Evolutionary conservation across 2,113 vertebrate genomes (phyloP).

Genomic region (Scalopus aquaticus): DNA sequence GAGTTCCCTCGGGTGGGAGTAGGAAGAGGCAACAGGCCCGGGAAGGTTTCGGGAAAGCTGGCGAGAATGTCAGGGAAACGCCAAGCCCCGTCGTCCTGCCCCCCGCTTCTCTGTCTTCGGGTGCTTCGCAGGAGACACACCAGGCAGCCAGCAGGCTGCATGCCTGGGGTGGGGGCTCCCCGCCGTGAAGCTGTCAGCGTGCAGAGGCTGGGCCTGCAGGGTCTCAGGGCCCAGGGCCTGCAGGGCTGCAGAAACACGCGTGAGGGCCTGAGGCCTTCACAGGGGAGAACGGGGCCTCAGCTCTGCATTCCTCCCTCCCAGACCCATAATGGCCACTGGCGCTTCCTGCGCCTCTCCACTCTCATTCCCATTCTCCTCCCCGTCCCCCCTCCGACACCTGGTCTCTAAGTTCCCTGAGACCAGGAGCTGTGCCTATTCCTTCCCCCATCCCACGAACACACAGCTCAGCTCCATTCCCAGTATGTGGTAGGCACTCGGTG

Average conservation of each 20-base stretch:
- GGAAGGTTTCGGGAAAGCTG: neutral
- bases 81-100: neutral
- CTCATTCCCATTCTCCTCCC: neutral
- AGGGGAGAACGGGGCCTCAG: neutral
- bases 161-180: neutral
- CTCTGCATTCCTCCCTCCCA: neutral
- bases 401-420: neutral
- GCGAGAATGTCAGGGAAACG: neutral
- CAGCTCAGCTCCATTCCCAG: neutral
- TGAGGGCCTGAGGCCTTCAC: accelerated
- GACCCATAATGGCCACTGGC: too few relatives aligned
- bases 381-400: neutral
- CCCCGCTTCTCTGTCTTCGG: neutral
- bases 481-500: neutral
- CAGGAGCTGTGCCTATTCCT: neutral
- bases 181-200: neutral
- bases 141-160: accelerated
- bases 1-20: neutral
- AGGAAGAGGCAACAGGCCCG: neutral
- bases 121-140: neutral
- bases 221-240: neutral
- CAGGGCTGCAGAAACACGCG: neutral
- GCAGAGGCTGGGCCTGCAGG: neutral
- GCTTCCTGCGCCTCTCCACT: accelerated
- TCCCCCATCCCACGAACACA: neutral